Conservation (phyloP, 2,888 invertebrate species). For the Luperina testacea region DNA sequence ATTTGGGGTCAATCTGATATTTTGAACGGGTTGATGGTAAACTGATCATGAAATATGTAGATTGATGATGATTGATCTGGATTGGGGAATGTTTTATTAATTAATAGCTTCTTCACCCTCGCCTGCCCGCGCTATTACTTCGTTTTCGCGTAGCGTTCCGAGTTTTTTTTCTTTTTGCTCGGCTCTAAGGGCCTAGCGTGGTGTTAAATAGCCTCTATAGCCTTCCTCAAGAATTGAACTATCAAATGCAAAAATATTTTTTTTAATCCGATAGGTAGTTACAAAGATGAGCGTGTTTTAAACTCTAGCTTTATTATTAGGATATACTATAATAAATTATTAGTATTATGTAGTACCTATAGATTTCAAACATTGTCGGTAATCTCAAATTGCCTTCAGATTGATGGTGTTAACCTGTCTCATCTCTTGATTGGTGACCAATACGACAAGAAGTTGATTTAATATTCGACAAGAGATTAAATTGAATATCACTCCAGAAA, state of each 20-base stretch:
- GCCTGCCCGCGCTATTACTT: not conserved
- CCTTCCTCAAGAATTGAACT: not conserved
- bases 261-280: too few relatives aligned
- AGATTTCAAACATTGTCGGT: not conserved
- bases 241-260: too few relatives aligned
- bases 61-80: too few relatives aligned
- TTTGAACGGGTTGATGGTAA: conserved; percentile 15
- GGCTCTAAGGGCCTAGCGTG: not conserved
- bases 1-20: conserved; percentile 5
- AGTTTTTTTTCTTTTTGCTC: not conserved
- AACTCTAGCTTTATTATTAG: not conserved
- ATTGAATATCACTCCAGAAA: conserved; percentile 11
- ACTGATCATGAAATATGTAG: conserved; percentile 6
- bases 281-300: too few relatives aligned
- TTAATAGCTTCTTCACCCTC: not conserved
- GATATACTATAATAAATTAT: too few relatives aligned
- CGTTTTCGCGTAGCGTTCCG: not conserved
- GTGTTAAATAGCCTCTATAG: not conserved
- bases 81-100: not conserved
- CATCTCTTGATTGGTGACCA: not conserved
- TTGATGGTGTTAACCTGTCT: not conserved
- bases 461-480: conserved; percentile 11
- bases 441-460: conserved; percentile 4
- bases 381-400: not conserved
- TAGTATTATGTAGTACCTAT: too few relatives aligned